Evolutionary conservation across 2,113 vertebrate species (phyloP), one percentile per base, ranked within the genome.

Genomic region (Nothocercus julius): DNA sequence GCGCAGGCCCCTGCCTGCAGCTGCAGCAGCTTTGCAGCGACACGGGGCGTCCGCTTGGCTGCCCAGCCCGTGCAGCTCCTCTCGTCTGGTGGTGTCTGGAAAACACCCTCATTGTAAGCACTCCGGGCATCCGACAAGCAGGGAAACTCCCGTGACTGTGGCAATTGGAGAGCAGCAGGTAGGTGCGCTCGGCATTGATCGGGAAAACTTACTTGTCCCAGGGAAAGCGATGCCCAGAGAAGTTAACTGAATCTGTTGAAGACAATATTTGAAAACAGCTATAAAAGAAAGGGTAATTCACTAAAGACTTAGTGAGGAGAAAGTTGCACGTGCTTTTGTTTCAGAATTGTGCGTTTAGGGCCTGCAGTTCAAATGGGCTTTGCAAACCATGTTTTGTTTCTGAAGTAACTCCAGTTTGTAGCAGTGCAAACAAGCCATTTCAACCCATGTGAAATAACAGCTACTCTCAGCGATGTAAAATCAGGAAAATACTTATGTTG

Each of bases 201-300:
- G 30, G 58, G 51, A 66, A 59, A 77, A 72, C 51, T 36, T 18
- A 32, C 2, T 53, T 70, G 36, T 72, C 30, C 77, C 58, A 18
- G 11, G 15, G 22, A 77, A 72, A 77, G 54, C 18, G 8, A 72
- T 45, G 59, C 21, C 36, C 22, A 30, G 58, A 45, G 15, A 44
- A 45, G 12, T 53, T 32, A 78, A 40, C 13, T 59, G 36, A 45
- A 77, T 30, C 66, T 66, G n/a, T 13, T 72, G n/a, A 77, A 40
- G 49, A 49, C 20, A 49, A 22, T 49, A 11, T 59, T 88, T 58
- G 13, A 84, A 19, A n/a, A 77, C 92, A 82, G 12, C 36, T 69
- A 78, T 90, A 59, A 76, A 93, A 68, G 53, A 92, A 94, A 42
- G 14, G 91, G 32, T 44, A 49, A 66, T 69, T 95, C 87, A 69